Conservation (phyloP, 2,888 invertebrate genomes). For the Pogonocherus hispidulus region DNA sequence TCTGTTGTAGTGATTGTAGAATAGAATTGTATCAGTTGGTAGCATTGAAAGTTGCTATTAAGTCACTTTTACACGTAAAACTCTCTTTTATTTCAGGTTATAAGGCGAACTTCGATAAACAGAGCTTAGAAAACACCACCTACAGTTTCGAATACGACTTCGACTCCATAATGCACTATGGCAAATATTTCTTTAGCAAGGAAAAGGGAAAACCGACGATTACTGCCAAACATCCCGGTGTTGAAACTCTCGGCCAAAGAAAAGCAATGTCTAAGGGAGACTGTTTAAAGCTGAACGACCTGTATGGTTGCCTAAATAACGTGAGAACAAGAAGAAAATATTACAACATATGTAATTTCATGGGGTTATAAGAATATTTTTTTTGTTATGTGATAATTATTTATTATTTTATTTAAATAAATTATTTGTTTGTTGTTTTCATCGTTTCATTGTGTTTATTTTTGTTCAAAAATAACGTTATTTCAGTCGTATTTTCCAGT, state of each 20-base stretch:
- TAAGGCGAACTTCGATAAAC: constrained; percentile 76
- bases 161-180: constrained; percentile 86
- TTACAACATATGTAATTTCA: constrained; percentile 71
- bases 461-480: too few species aligned
- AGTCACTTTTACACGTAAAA: too few species aligned
- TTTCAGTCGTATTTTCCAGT: too few species aligned
- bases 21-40: too few species aligned
- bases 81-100: constrained; percentile 74
- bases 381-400: background rate
- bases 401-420: constrained; percentile 10
- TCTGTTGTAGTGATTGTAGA: too few species aligned
- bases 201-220: constrained; percentile 75
- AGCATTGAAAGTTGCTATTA: too few species aligned
- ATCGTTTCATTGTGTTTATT: too few species aligned
- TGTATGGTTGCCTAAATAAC: constrained; percentile 75
- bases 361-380: constrained; percentile 66
- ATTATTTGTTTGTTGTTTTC: background rate
- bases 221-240: constrained; percentile 72
- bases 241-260: constrained; percentile 74
- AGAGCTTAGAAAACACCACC: constrained; percentile 75
- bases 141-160: constrained; percentile 82
- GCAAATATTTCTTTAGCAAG: constrained; percentile 76
- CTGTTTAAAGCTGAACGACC: constrained; percentile 77
- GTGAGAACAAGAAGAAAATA: constrained; percentile 70
- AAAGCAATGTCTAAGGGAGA: constrained; percentile 77